Evolutionary conservation across 2,797 vertebrate species (phyloP).

Genomic region (Fringilla coelebs): DNA sequence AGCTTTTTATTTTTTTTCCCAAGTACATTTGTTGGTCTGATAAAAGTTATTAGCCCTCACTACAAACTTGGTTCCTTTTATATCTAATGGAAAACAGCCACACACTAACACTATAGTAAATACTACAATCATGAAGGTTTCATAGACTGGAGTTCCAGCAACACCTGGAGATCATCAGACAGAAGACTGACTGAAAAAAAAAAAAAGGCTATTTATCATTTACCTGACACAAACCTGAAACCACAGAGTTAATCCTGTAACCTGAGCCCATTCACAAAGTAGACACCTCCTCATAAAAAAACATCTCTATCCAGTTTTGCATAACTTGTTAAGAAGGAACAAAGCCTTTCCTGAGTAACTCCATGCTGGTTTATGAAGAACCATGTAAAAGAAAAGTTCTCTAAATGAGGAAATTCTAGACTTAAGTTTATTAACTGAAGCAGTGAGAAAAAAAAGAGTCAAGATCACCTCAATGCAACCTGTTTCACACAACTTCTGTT

Average conservation of each 20-base stretch:
- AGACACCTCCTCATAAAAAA: background rate
- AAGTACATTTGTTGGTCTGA: background rate
- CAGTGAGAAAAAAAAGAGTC: background rate
- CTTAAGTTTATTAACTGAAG: background rate
- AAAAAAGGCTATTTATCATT: background rate
- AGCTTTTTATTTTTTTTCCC: background rate
- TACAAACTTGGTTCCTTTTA: background rate
- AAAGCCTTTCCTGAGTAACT: background rate
- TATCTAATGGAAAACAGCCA: background rate
- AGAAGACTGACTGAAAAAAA: background rate
- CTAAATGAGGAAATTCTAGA: background rate
- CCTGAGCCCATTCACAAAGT: background rate
- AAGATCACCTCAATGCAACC: background rate
- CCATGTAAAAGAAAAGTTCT: background rate
- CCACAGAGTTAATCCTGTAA: background rate
- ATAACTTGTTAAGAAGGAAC: background rate
- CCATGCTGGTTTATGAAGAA: background rate
- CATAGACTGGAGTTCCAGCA: background rate
- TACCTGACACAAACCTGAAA: slow-evolving; percentile 4
- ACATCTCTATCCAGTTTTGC: background rate
- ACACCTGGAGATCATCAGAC: background rate
- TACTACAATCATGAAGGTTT: background rate
- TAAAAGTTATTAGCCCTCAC: background rate
- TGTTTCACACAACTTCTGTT: background rate
- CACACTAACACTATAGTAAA: background rate